Conservation (phyloP, 2,888 invertebrate species). For the Chydorus sphaericus region DNA sequence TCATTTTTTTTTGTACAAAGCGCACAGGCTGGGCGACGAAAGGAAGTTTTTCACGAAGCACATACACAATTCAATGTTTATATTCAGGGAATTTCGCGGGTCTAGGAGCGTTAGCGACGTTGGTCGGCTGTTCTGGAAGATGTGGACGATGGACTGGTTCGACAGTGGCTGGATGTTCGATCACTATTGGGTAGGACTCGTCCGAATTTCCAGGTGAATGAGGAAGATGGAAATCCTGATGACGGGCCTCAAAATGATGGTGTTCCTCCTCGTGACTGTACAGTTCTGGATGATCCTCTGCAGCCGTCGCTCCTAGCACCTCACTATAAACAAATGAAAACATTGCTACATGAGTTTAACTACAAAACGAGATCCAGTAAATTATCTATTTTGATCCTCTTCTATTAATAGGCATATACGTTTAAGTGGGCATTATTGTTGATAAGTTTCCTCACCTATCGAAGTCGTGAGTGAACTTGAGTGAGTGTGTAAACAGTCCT, state of each 20-base stretch:
- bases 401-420: not conserved
- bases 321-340: too few relatives aligned
- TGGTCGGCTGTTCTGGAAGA: constrained; percentile 12
- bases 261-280: not conserved
- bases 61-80: constrained; percentile 44
- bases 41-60: not conserved
- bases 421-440: not conserved
- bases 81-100: constrained; percentile 54
- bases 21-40: too few relatives aligned
- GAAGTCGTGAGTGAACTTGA: not conserved
- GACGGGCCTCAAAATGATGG: not conserved
- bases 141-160: constrained; percentile 19
- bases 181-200: constrained; percentile 20
- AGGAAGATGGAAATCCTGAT: constrained; percentile 14
- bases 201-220: constrained; percentile 22
- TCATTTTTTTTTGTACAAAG: too few relatives aligned
- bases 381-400: not conserved
- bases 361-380: not conserved
- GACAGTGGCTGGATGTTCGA: constrained; percentile 19
- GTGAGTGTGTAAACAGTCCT: constrained; percentile 2
- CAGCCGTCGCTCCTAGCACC: not conserved
- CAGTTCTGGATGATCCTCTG: not conserved
- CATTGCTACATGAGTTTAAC: too few relatives aligned
- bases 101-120: constrained; percentile 17
- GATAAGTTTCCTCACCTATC: too few relatives aligned